phyloP scores from a whole-genome alignment of 2,797 vertebrate genomes.

The Hippoglossus hippoglossus region DNA sequence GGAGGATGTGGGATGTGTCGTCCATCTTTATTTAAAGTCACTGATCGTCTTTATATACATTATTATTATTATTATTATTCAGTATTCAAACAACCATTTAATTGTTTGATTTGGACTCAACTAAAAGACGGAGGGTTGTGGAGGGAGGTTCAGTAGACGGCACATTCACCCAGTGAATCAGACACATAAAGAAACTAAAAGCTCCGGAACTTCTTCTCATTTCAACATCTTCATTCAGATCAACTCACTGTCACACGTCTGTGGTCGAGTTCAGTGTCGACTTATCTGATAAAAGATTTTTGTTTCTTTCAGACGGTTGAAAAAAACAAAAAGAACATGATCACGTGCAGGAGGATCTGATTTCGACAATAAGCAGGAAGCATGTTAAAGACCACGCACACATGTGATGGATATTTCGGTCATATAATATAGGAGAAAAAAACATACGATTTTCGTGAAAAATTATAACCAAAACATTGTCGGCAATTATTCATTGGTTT shows the following conservation, averaged over 20 bases:
- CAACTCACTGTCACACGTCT: background rate
- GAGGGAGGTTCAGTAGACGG: constrained; percentile 52
- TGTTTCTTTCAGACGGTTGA: too few species aligned
- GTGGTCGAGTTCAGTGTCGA: too few species aligned
- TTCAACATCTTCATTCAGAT: background rate
- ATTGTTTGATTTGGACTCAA: too few species aligned
- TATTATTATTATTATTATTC: too few species aligned
- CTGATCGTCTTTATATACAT: too few species aligned
- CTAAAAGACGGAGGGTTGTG: background rate
- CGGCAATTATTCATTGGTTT: constrained; percentile 66
- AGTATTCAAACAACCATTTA: too few species aligned
- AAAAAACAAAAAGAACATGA: too few species aligned
- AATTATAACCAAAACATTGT: constrained; percentile 65
- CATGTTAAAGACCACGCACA: constrained; percentile 35
- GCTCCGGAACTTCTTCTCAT: too few species aligned
- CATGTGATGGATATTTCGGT: constrained; percentile 41
- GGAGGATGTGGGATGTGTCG: too few species aligned
- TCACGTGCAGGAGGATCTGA: too few species aligned
- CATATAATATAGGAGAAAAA: constrained; percentile 65
- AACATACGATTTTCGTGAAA: constrained; percentile 50
- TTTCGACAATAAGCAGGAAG: constrained; percentile 28
- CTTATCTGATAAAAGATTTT: too few species aligned
- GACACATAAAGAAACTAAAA: constrained; percentile 26
- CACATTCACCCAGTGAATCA: constrained; percentile 71
- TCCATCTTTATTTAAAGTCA: too few species aligned